These are phyloP conservation scores for Sus cebifrons DNA, from an alignment of 2,797 vertebrate genomes.

Conservation along the genomic window DNA sequence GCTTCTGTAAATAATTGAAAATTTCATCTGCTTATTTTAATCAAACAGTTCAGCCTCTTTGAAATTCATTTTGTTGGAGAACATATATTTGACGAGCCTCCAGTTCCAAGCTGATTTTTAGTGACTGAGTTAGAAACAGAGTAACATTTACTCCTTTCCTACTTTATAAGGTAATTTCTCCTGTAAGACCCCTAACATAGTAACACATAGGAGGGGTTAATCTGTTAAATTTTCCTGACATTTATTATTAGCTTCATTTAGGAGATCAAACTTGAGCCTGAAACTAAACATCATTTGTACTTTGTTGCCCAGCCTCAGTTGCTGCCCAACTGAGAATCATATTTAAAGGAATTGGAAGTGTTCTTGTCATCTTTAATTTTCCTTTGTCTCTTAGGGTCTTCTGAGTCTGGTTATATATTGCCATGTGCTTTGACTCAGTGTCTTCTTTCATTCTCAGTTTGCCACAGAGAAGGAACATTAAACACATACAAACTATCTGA, in stretches of 20 bases:
- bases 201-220: neutral
- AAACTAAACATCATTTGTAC: conserved; percentile 45
- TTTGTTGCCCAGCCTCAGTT: neutral
- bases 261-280: neutral
- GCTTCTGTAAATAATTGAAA: conserved; percentile 65
- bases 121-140: conserved; percentile 20
- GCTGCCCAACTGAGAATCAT: conserved; percentile 18
- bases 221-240: conserved; percentile 54
- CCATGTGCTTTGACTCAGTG: conserved; percentile 21
- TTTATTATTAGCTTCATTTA: conserved; percentile 67
- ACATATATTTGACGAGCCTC: conserved; percentile 23
- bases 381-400: conserved; percentile 21
- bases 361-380: conserved; percentile 30
- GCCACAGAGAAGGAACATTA: conserved; percentile 44
- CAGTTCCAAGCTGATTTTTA: conserved; percentile 38
- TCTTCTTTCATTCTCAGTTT: conserved; percentile 11
- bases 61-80: conserved; percentile 51
- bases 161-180: conserved; percentile 38
- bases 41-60: conserved; percentile 14
- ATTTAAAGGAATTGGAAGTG: conserved; percentile 45
- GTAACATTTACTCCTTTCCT: conserved; percentile 41
- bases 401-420: conserved; percentile 33
- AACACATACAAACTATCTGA: conserved; percentile 46
- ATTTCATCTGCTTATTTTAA: conserved; percentile 68
- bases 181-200: neutral